phyloP scores from a whole-genome alignment of 2,113 vertebrate species.

The Phycodurus eques region DNA sequence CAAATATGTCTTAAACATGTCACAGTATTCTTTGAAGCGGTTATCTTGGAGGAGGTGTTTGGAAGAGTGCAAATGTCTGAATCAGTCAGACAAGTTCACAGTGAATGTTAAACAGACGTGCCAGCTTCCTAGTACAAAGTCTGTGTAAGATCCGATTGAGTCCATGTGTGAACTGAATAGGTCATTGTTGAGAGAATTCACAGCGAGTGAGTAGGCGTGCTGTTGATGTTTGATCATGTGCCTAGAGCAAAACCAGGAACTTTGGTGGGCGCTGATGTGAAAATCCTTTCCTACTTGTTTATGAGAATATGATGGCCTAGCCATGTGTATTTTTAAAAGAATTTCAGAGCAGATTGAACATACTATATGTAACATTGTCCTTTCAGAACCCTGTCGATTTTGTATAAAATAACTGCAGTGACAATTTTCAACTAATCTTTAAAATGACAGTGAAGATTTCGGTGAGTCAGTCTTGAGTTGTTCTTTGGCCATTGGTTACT shows the following conservation, averaged over 20 bases:
- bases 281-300: slow-evolving; percentile 1
- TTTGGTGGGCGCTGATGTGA: not conserved
- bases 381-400: not conserved
- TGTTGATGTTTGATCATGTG: slow-evolving; percentile 10
- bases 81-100: slow-evolving; percentile 6
- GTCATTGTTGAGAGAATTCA: slow-evolving; percentile 10
- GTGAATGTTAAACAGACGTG: slow-evolving; percentile 3
- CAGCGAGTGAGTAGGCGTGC: not conserved
- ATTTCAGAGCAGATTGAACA: not conserved
- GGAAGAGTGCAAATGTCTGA: not conserved
- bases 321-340: not conserved
- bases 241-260: slow-evolving; percentile 7
- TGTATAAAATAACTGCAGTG: not conserved
- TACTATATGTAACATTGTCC: not conserved
- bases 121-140: slow-evolving; percentile 9
- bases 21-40: not conserved
- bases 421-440: not conserved
- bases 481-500: not conserved
- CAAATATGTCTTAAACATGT: not conserved
- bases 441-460: not conserved
- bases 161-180: slow-evolving; percentile 14
- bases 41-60: slow-evolving; percentile 1
- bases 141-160: slow-evolving; percentile 13
- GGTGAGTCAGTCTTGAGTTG: not conserved
- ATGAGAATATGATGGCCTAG: slow-evolving; percentile 2